Base-by-base conservation (phyloP, 2,113 vertebrate genomes). In the Hylia prasina region DNA sequence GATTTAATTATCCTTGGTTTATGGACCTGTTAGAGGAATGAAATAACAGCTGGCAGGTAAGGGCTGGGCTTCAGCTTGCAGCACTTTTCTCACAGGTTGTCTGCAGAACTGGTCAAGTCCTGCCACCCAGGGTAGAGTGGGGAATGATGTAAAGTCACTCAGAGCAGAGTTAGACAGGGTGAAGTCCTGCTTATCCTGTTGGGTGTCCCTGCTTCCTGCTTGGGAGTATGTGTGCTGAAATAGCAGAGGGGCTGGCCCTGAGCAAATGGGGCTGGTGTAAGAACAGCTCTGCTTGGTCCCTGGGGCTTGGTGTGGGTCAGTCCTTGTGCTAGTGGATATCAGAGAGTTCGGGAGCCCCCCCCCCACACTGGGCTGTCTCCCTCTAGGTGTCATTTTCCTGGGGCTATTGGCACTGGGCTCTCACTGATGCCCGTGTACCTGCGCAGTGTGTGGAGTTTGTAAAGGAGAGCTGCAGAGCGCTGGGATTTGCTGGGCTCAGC, bases 1-100 rank as follows among this genome's bases (percentile, higher is more conserved):
- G 86, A 95, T 96, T 97, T 95, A 92, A 96, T 95, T 96, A 95
- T 93, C 91, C 68, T 79, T 89, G 80, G 12, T 96, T 97, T 93
- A 96, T 96, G 86, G 96, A 94, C 91, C 91, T 81, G 94, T 58
- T 95, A 89, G 42, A 77, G 44, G 82, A 92, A 89, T 89, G 93
- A 93, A 93, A 83, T 89, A 93, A 70, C 90, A 92, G 93, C 93
- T 53, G 11, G 80, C 86, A 96, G 95, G 94, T 95, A 87, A 64
- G 68, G 80, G 33, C 42, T 1, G 7, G 47, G 60, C 56, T 87
- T 81, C 31, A 54, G 51, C 68, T 87, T 0, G 0, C 16, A 71
- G 78, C 48, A 13, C 40, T 93, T 76, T 54, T 72, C 22, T 72
- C 56, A 9, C 93, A 94, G 94, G 89, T 96, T 94, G 72, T 86